Evolutionary conservation across 2,797 vertebrate species (phyloP).

Genomic region (Rhabdophis nuchalis): DNA sequence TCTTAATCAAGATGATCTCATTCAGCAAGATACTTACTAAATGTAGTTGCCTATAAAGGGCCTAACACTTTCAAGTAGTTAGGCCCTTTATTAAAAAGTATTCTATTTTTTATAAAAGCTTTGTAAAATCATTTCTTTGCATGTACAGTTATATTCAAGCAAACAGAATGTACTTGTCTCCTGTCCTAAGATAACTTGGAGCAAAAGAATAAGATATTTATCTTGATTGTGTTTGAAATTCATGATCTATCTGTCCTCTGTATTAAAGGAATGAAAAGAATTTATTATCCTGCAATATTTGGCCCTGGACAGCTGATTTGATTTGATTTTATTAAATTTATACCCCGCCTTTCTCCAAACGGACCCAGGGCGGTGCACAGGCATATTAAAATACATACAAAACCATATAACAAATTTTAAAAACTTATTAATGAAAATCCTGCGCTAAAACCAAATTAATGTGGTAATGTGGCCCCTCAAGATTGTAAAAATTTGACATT

Average conservation of each 20-base stretch:
- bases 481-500: too few species aligned
- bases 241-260: neutral
- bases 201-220: neutral
- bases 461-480: too few species aligned
- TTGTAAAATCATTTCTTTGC: neutral
- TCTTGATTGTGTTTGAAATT: neutral
- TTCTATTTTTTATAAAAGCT: neutral
- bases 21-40: conserved; percentile 23
- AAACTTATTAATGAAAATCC: too few species aligned
- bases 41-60: conserved; percentile 12
- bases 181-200: neutral
- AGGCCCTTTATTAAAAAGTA: neutral
- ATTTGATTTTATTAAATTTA: too few species aligned
- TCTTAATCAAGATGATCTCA: conserved; percentile 39
- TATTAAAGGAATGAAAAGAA: neutral
- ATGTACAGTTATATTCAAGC: neutral
- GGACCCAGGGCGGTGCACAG: too few species aligned
- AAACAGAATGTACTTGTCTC: neutral
- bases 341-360: too few species aligned
- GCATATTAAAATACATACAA: too few species aligned
- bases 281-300: neutral
- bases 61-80: neutral
- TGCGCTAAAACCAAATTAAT: too few species aligned
- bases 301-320: neutral
- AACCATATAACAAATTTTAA: too few species aligned